Percentiles rank a stretch among this genome's conserved stretches.
These are phyloP conservation scores for Petromus typicus DNA, from an alignment of 2,113 vertebrate genomes.

Conservation along the genomic window DNA sequence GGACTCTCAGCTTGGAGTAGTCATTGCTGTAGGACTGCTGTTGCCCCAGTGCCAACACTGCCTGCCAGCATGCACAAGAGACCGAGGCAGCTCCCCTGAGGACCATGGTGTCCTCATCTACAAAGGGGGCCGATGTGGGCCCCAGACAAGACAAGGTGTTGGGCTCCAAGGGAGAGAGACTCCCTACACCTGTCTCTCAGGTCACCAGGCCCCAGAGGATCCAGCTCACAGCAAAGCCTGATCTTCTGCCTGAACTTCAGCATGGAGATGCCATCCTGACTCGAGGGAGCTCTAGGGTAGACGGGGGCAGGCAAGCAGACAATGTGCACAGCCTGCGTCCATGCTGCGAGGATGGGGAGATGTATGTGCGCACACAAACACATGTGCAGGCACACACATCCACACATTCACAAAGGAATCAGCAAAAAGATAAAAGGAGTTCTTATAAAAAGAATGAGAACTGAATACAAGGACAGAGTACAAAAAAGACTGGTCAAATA, in stretches of 20 bases:
- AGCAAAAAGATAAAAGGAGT: background rate
- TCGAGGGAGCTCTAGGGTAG: background rate
- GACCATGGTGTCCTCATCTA: no score
- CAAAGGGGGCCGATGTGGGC: background rate
- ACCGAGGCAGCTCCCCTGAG: background rate
- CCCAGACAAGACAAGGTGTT: background rate
- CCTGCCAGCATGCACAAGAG: background rate
- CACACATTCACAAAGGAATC: background rate
- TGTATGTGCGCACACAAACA: fast-evolving
- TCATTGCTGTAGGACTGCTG: background rate
- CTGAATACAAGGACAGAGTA: background rate
- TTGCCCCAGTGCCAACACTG: background rate
- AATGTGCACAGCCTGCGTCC: background rate
- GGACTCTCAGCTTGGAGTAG: background rate
- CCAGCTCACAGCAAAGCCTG: background rate
- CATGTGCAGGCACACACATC: no score
- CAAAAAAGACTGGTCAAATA: background rate
- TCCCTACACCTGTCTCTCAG: background rate
- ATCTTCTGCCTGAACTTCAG: background rate
- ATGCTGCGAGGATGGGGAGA: background rate
- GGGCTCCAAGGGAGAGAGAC: background rate
- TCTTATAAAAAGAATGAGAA: background rate
- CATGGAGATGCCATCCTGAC: background rate
- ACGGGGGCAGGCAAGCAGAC: background rate
- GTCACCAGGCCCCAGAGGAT: background rate